Percentiles rank a stretch among this genome's conserved stretches.
These are phyloP conservation scores for Virgularia gustaviana DNA, from an alignment of 92 coral and sea anemone genomes.

Conservation along the genomic window DNA sequence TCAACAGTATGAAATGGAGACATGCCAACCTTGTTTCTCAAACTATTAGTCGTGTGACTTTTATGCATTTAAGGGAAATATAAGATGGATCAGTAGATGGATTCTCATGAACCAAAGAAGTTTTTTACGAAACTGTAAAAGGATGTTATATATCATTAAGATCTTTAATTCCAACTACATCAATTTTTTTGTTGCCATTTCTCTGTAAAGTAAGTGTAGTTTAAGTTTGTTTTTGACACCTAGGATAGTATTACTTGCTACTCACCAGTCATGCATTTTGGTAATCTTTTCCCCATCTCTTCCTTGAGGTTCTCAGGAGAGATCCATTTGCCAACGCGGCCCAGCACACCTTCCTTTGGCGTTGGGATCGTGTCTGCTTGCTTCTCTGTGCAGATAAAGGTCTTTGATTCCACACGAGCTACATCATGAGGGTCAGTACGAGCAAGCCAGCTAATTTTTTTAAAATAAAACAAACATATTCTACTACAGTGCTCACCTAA, in stretches of 20 bases:
- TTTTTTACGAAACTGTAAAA: too few species aligned
- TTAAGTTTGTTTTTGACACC: too few species aligned
- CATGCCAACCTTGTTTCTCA: too few species aligned
- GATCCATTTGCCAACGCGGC: constrained; percentile 79
- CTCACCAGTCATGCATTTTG: constrained; percentile 86
- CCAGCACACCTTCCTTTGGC: constrained; percentile 57
- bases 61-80: background rate
- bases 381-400: constrained; percentile 69
- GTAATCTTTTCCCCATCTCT: constrained; percentile 61
- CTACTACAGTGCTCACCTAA: too few species aligned
- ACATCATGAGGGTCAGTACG: constrained; percentile 88
- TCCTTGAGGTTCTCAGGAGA: constrained; percentile 58
- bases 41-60: too few species aligned
- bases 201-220: background rate
- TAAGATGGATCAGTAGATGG: background rate
- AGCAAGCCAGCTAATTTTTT: constrained; percentile 53
- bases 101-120: background rate
- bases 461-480: background rate
- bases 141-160: too few species aligned
- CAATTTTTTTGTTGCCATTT: background rate
- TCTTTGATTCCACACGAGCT: constrained; percentile 84
- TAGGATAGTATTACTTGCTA: background rate
- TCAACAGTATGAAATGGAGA: too few species aligned
- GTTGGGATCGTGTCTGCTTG: constrained; percentile 65
- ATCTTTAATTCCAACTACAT: too few species aligned